Base-by-base conservation (phyloP, 2,888 invertebrate genomes). In the Glaucopsyche alexis region DNA sequence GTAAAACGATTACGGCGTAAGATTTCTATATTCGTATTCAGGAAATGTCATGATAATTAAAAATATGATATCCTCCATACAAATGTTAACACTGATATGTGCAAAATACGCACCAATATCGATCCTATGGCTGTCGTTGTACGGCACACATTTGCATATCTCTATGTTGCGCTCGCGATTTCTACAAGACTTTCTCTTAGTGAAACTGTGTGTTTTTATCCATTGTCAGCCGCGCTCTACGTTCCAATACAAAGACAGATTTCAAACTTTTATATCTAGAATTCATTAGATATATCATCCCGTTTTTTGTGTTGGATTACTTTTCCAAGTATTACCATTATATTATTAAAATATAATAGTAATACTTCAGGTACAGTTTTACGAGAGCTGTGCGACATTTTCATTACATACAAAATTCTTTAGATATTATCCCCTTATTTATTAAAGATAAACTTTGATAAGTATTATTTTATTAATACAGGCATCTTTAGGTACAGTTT, bases 161-260 rank as follows among this genome's bases (percentile, higher is more conserved):
- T 74, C 71, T 70, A 71, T 47, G 71, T 76, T 42, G 71, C 74
- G 78, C 75, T 79, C 76, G 80, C 82, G 83, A 83, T 83, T 83
- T 83, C 83, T 83, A 82, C 79, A 74, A 81, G 88, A 72, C 92
- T 92, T 92, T 92, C 92, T 90, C 92, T 88, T 83, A 84, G 91
- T 86, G 92, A 91, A 92, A 92, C 90, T 84, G 86, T 86, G 86
- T 86, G 86, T 90, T 91, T 90, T 91, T 90, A 87, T 87, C 82
- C 87, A 87, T 87, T 87, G 87, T 87, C 72, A 66, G 84, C 83
- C 42, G 83, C 83, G 81, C 78, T 78, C 76, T 81, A 80, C 78
- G 78, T 74, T 73, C 72, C 73, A 50, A 72, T 66, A 66, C 67
- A 67, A 72, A 71, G 70, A 74, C 71, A 76, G 77, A 78, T 80